Conservation (phyloP, 2,888 invertebrate genomes). For the Junonia oenone region DNA sequence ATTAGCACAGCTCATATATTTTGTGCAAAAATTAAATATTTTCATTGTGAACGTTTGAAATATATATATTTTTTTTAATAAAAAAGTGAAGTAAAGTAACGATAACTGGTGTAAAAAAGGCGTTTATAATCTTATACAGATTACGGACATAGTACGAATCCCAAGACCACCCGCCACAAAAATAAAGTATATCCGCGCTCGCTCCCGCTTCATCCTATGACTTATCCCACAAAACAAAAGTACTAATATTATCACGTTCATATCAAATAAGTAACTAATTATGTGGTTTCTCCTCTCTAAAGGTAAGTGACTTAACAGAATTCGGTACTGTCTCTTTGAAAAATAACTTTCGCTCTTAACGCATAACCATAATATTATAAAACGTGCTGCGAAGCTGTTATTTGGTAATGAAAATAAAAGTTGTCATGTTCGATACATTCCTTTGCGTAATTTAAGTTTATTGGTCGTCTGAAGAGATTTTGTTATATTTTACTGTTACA, state of each 20-base stretch:
- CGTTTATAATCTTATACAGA: too few relatives aligned
- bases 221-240: constrained; percentile 6
- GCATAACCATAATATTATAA: constrained; percentile 2
- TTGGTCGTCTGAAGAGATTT: background rate
- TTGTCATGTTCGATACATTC: background rate
- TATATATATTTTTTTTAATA: too few relatives aligned
- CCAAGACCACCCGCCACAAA: too few relatives aligned
- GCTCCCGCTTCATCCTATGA: constrained; percentile 6
- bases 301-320: constrained; percentile 26
- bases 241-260: constrained; percentile 51
- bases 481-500: background rate
- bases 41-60: too few relatives aligned
- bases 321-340: constrained; percentile 21
- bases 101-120: too few relatives aligned
- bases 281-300: constrained; percentile 55
- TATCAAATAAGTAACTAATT: constrained; percentile 49
- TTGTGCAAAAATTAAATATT: too few relatives aligned
- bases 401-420: constrained; percentile 1
- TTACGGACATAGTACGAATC: too few relatives aligned
- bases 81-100: too few relatives aligned
- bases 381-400: background rate
- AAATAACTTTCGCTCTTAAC: constrained; percentile 11
- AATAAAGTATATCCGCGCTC: background rate
- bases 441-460: background rate
- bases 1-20: too few relatives aligned